Evolutionary conservation across 2,797 vertebrate species (phyloP), one percentile per base, ranked within the genome.

Genomic region (Macroramphosus scolopax): DNA sequence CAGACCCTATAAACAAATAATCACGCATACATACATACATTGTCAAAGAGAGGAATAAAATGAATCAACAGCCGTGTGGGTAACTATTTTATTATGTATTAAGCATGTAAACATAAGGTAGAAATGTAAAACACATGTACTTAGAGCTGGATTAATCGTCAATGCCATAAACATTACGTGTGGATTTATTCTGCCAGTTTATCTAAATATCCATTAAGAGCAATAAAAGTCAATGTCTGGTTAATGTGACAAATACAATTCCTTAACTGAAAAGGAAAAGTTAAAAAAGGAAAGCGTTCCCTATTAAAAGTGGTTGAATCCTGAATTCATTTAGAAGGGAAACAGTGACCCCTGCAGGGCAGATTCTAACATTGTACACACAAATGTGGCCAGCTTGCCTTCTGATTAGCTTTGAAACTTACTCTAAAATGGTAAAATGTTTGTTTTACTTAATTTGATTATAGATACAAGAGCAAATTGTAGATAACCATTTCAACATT

Each of bases 261-360:
- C 17, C 4, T 2, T 6, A 17, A 6, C 8, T 26, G 25, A 10
- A 16, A 9, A 16, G 14, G 5, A 39, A 8, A 14, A 11, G 9
- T 41, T 17, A 22, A 3, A n/a, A 8, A 42, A n/a, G n/a, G n/a
- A n/a, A n/a, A n/a, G n/a, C n/a, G n/a, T n/a, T n/a, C 6, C 9
- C 9, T 5, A n/a, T 16, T 11, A 43, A 11, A 18, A 44, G 17
- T n/a, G 8, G 4, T 29, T 18, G 16, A n/a, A 17, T n/a, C 16
- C n/a, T 13, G 5, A 6, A 8, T 51, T 25, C 20, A 39, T 60
- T 73, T 39, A 59, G 17, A 72, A 33, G 58, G 69, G 8, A 46
- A 77, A 76, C 58, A 75, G 55, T 17, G 81, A 51, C 81, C 58
- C 61, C 84, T 81, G 25, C 50, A 35, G 80, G 74, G 49, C 0